A percentile compares a stretch with the other conserved stretches of the same genome.
Conservation (phyloP, 2,888 invertebrate genomes). For the Carterocephalus palaemon region DNA sequence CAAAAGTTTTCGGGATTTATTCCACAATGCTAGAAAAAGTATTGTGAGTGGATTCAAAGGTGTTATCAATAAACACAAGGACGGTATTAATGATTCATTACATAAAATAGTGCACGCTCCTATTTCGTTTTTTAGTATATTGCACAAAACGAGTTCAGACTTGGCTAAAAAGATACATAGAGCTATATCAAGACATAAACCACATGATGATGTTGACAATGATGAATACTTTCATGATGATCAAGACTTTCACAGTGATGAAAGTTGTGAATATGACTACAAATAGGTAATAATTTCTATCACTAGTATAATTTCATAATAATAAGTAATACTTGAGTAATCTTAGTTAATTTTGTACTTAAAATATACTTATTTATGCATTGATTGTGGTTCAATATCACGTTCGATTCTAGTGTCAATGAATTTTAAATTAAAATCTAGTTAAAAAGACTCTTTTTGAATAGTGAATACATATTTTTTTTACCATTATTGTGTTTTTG, state of each 20-base stretch:
- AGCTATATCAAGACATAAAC: slow-evolving; percentile 7
- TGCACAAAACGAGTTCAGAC: slow-evolving; percentile 14
- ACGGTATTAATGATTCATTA: slow-evolving; percentile 2
- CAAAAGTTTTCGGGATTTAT: slow-evolving; percentile 13
- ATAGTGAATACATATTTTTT: no score
- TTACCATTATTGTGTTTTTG: no score
- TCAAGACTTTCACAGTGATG: neutral
- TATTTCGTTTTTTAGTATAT: slow-evolving; percentile 11
- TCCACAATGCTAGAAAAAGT: slow-evolving; percentile 4
- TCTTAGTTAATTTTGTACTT: no score
- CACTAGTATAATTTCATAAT: no score
- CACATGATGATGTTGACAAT: slow-evolving; percentile 2
- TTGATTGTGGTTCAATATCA: no score
- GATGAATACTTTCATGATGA: slow-evolving; percentile 1
- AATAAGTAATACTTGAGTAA: no score
- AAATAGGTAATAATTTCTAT: no score
- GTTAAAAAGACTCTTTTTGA: no score
- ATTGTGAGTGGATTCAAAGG: slow-evolving; percentile 8
- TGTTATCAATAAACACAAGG: slow-evolving; percentile 9
- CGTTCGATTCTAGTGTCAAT: no score
- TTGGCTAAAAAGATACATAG: slow-evolving; percentile 9
- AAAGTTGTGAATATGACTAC: neutral
- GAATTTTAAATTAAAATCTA: no score
- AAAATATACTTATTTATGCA: no score
- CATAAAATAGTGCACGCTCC: slow-evolving; percentile 13